Base-by-base conservation (phyloP, 2,888 invertebrate genomes). In the Hypena proboscidalis region DNA sequence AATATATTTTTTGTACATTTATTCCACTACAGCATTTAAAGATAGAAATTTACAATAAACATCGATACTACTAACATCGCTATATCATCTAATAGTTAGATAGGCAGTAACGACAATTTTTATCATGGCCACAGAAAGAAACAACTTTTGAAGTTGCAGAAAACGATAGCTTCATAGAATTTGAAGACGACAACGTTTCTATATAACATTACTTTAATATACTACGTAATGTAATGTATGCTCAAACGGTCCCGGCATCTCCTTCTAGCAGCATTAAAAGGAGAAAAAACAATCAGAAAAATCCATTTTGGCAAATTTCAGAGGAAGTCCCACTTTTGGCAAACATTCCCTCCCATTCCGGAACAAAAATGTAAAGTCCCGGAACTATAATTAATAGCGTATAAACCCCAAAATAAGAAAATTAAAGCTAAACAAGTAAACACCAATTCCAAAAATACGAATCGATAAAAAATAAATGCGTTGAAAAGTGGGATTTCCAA, bases 231-330 rank as follows among this genome's bases (percentile, higher is more conserved):
- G 75, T 76, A 74, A 79, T 74, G 71, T 74, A 74, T 72, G 74
- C 78, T 82, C 79, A 87, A 83, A 83, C 80, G 80, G 80, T 81
- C 83, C 85, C 90, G 83, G 88, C 87, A 80, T 85, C 87, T 85
- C 77, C 83, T 80, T 87, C 89, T 84, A 76, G 90, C 90, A 86
- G 90, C 90, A 83, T 83, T 80, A 87, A 90, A 90, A 86, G 67
- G 74, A 74, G 73, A 75, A 75, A 74, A 74, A 66, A 55, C 55
- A 53, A 59, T 67, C 51, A 65, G 60, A 69, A 54, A 51, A 38
- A 55, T 68, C 58, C 48, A 54, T 55, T 62, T 48, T 48, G 57
- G 61, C 62, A 69, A 68, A 64, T 71, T 55, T 53, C 53, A 64
- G 58, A 61, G 65, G 65, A 63, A 55, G 50, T 67, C 70, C 60